Percentiles rank a stretch among this genome's conserved stretches.
Evolutionary conservation across 2,888 invertebrate species (phyloP).

Genomic region (Nebria brevicollis): DNA sequence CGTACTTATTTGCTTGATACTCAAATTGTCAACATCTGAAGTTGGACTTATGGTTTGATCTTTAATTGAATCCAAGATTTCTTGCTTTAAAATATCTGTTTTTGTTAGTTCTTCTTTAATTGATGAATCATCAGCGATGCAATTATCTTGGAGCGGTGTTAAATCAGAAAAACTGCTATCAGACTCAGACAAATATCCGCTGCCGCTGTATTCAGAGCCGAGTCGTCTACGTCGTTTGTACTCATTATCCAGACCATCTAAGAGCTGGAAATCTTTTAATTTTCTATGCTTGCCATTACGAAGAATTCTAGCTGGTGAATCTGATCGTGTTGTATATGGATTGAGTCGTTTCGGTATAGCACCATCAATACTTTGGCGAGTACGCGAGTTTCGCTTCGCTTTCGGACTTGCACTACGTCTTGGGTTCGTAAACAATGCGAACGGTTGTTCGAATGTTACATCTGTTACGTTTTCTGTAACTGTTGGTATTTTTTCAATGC

Average conservation of each 20-base stretch:
- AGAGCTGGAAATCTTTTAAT: conserved; percentile 67
- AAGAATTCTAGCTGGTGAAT: conserved; percentile 69
- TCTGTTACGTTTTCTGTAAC: conserved; percentile 52
- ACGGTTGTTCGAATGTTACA: conserved; percentile 48
- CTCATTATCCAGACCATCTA: conserved; percentile 68
- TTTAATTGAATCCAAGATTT: conserved; percentile 44
- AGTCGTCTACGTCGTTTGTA: conserved; percentile 65
- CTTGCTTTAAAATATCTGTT: conserved; percentile 40
- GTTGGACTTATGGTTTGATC: conserved; percentile 30
- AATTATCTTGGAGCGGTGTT: conserved; percentile 55
- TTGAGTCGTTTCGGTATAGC: conserved; percentile 57
- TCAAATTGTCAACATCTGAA: conserved; percentile 41
- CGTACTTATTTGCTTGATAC: conserved; percentile 48
- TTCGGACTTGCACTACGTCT: conserved; percentile 58
- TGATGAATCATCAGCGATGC: conserved; percentile 36
- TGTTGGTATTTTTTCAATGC: conserved; percentile 61
- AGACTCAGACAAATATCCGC: conserved; percentile 70
- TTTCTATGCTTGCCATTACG: conserved; percentile 75
- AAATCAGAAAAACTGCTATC: conserved; percentile 71
- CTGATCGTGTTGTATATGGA: conserved; percentile 72
- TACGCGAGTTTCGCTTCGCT: conserved; percentile 55
- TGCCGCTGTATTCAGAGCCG: conserved; percentile 69
- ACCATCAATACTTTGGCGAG: conserved; percentile 56
- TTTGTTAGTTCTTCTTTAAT: conserved; percentile 47
- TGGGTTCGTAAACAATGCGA: conserved; percentile 54